Base-by-base conservation (phyloP, 2,888 invertebrate genomes). In the Drosophila meridionalis region DNA sequence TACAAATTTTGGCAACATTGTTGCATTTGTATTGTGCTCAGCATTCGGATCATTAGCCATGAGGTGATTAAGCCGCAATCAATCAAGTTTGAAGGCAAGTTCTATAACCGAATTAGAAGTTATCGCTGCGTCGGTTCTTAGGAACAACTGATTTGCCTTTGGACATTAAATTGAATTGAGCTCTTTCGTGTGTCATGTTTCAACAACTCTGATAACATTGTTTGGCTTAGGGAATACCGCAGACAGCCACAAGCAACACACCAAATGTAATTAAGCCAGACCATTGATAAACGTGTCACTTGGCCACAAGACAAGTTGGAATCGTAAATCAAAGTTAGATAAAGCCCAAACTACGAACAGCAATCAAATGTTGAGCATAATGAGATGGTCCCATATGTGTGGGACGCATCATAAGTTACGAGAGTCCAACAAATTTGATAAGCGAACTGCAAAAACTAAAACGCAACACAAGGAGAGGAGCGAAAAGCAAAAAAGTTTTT, bases 61-160 rank as follows among this genome's bases (percentile, higher is more conserved):
- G 68, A 72, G 83, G 88, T 86, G 83, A 88, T 84, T 80, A 85
- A 73, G 78, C 42, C 69, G 64, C 86, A 78, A 88, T 88, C 86
- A 83, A 86, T 88, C 88, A 84, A 64, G 59, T 52, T 58, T 20
- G 40, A 47, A 38, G 42, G 45, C 59, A 63, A 34, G 43, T 61
- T 52, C n/a, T 32, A 3, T 40, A 9, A 48, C 45, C 58, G 58
- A 66, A 78, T 73, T 68, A 70, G 47, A 77, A 77, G 43, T 70
- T 79, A 69, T 20, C 20, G 1, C 20, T 20, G 20, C 20, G 20
- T 78, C 55, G 34, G 26, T 30, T 61, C 62, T 56, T 32, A 59
- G 63, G 28, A 55, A 34, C 20, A 70, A 64, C 63, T 45, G 64
- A 78, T 70, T 80, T 67, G 63, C 69, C 67, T 56, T 56, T 12